A percentile compares a stretch with the other conserved stretches of the same genome.
These are phyloP conservation scores for Drosophila asahinai DNA, from an alignment of 1,140 invertebrate species.

Conservation along the genomic window DNA sequence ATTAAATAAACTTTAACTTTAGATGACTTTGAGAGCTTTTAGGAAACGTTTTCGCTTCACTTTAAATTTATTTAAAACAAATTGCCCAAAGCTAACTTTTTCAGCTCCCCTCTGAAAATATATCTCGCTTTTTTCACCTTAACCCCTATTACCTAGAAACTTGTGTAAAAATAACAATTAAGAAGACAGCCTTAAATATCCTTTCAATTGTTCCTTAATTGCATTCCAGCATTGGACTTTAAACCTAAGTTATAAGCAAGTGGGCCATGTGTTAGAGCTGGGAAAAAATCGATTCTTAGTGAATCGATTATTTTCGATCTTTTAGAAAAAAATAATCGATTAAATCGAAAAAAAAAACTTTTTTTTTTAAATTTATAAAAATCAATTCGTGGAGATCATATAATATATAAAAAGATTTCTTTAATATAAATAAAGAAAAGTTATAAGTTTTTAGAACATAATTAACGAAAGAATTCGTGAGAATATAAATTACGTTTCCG, in stretches of 20 bases:
- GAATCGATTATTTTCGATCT: too few species aligned
- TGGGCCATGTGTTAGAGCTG: conserved; percentile 22
- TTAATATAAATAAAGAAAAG: too few species aligned
- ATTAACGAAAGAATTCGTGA: too few species aligned
- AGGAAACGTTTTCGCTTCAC: not conserved
- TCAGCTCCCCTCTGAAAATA: not conserved
- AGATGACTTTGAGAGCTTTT: not conserved
- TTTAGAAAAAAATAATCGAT: too few species aligned
- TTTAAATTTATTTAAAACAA: too few species aligned
- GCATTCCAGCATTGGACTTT: conserved; percentile 5
- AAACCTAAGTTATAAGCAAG: conserved; percentile 11
- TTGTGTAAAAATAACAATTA: conserved; percentile 35
- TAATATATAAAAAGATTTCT: too few species aligned
- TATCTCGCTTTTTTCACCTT: conserved; percentile 17
- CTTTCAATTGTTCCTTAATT: conserved; percentile 38
- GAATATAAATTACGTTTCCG: too few species aligned
- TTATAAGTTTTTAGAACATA: too few species aligned
- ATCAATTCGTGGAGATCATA: too few species aligned
- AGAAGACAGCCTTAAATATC: conserved; percentile 25
- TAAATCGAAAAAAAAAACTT: too few species aligned
- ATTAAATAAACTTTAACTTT: not conserved
- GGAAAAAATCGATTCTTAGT: too few species aligned
- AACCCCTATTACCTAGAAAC: not conserved
- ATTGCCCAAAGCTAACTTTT: not conserved
- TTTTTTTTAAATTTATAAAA: too few species aligned